phyloP scores from a whole-genome alignment of 2,797 vertebrate species.

The Microctenopoma stevenorrisi region DNA sequence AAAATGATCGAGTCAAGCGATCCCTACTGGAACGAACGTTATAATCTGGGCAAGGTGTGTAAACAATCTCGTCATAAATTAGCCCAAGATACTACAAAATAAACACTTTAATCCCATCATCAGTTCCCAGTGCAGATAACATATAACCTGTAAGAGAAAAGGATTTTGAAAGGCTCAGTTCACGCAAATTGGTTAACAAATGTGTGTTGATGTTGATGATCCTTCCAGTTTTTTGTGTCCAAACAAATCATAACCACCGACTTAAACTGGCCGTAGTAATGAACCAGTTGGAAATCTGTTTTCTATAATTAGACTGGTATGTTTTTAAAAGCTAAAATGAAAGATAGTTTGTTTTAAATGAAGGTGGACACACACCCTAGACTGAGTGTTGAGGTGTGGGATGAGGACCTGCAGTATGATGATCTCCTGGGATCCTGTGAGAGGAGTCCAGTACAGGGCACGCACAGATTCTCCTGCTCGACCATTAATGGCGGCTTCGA shows the following conservation, averaged over 20 bases:
- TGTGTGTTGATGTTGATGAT: too few species aligned
- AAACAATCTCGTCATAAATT: background rate
- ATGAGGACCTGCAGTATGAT: fast-evolving
- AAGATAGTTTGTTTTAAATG: background rate
- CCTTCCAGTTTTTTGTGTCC: too few species aligned
- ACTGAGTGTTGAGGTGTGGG: conserved; percentile 39
- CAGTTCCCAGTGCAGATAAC: too few species aligned
- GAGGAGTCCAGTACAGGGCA: fast-evolving
- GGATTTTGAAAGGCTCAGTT: too few species aligned
- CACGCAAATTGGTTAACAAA: too few species aligned
- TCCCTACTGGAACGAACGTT: conserved; percentile 16
- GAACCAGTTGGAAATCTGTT: too few species aligned
- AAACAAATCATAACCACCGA: too few species aligned
- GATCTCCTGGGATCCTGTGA: conserved; percentile 21
- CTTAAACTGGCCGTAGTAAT: too few species aligned
- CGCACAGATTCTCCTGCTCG: background rate
- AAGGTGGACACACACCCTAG: conserved; percentile 26
- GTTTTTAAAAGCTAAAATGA: background rate
- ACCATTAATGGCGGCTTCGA: fast-evolving
- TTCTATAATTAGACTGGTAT: too few species aligned
- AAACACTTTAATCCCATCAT: too few species aligned
- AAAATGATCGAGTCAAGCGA: background rate
- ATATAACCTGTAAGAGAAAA: too few species aligned
- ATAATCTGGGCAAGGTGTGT: conserved; percentile 29
- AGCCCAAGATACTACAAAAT: background rate